Evolutionary conservation across 2,797 vertebrate species (phyloP).

Genomic region (Taeniopygia guttata): DNA sequence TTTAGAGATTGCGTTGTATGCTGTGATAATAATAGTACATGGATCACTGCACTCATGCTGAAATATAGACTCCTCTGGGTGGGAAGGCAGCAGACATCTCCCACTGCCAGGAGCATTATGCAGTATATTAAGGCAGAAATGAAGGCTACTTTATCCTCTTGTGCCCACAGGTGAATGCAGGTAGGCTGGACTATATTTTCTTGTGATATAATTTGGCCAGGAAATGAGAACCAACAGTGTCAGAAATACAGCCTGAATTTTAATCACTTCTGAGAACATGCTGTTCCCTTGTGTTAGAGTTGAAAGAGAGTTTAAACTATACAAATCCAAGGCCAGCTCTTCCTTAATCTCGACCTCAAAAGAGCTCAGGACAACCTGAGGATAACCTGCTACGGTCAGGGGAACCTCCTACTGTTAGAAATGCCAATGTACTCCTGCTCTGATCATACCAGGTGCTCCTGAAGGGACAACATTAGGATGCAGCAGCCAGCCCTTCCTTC

Average conservation of each 20-base stretch:
- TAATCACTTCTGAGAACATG: neutral
- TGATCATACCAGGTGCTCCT: neutral
- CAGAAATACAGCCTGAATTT: constrained; percentile 10
- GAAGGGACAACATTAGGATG: neutral
- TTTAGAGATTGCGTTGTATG: neutral
- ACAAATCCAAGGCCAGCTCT: neutral
- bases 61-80: constrained; percentile 51
- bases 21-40: constrained; percentile 54
- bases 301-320: neutral
- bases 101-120: neutral
- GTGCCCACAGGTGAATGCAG: constrained; percentile 17
- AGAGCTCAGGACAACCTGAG: neutral
- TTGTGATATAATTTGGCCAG: constrained; percentile 20
- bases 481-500: neutral
- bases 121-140: constrained; percentile 42
- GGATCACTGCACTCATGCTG: constrained; percentile 49
- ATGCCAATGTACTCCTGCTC: neutral
- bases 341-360: neutral
- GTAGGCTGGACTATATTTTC: constrained; percentile 27
- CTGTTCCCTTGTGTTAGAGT: neutral
- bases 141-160: constrained; percentile 40
- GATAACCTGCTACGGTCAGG: neutral
- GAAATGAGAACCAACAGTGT: neutral
- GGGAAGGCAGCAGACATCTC: constrained; percentile 37
- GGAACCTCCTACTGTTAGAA: neutral